phyloP scores from a whole-genome alignment of 2,113 vertebrate genomes.

The Syrrhaptes paradoxus region DNA sequence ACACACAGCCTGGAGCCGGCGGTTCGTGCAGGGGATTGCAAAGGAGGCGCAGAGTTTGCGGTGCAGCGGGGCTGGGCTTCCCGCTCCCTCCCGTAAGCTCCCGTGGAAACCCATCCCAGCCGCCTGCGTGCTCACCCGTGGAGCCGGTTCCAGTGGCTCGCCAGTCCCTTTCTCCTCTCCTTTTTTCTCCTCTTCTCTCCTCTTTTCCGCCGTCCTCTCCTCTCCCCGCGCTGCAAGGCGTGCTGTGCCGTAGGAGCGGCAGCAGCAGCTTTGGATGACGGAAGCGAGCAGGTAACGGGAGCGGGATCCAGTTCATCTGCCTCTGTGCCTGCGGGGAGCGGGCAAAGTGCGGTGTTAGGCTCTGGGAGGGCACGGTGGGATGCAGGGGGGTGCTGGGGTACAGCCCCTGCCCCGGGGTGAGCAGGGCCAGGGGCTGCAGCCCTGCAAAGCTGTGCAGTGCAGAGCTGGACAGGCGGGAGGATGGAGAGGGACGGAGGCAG shows the following conservation, averaged over 20 bases:
- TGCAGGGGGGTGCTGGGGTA: background rate
- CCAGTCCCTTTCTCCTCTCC: background rate
- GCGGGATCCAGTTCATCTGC: background rate
- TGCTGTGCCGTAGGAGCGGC: background rate
- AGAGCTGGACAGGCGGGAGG: background rate
- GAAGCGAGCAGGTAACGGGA: background rate
- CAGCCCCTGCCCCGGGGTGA: background rate
- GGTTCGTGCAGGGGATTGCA: background rate
- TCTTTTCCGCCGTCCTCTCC: background rate
- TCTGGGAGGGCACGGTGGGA: background rate
- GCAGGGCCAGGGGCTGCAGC: background rate
- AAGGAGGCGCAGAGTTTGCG: background rate
- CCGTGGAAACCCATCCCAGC: background rate
- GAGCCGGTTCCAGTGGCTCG: background rate
- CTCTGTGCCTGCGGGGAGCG: background rate
- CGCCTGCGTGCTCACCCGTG: background rate
- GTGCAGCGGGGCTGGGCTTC: background rate
- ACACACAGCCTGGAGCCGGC: background rate
- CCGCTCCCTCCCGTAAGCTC: background rate
- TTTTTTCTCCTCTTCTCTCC: too few relatives aligned
- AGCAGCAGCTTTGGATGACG: background rate
- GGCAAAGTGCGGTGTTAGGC: background rate
- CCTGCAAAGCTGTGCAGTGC: background rate
- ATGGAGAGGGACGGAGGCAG: background rate
- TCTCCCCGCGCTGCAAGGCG: background rate